A percentile compares a stretch with the other conserved stretches of the same genome.
Conservation (phyloP, 2,113 vertebrate genomes). For the Phrynosoma blainvillii region DNA sequence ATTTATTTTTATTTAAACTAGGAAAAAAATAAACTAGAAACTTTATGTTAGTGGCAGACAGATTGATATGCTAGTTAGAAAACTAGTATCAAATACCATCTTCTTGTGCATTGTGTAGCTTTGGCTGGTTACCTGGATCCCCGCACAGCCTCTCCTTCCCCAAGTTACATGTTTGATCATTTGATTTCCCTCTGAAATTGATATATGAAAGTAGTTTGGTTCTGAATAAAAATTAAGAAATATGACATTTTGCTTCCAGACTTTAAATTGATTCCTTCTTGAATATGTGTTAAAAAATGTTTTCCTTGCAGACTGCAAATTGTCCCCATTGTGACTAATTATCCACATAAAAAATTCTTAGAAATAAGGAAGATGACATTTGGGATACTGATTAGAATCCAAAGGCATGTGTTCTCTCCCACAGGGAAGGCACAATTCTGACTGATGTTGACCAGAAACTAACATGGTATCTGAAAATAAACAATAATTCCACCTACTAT, state of each 20-base stretch:
- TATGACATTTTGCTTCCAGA: slow-evolving; percentile 3
- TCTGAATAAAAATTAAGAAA: background rate
- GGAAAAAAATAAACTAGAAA: background rate
- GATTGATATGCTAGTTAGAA: background rate
- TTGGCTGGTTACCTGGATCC: background rate
- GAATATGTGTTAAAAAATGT: background rate
- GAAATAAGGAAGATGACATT: background rate
- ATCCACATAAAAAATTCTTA: background rate
- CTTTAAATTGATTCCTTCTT: slow-evolving; percentile 8
- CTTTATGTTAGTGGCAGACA: background rate
- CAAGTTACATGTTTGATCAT: background rate
- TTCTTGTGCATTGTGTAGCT: background rate
- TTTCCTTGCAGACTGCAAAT: slow-evolving; percentile 15
- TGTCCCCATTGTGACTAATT: slow-evolving; percentile 25
- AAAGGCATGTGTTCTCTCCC: background rate
- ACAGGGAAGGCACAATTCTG: background rate
- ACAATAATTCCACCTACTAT: background rate
- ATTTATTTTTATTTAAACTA: background rate
- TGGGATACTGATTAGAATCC: slow-evolving; percentile 4
- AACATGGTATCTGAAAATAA: background rate
- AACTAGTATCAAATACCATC: background rate
- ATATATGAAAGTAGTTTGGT: background rate
- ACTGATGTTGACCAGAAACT: background rate
- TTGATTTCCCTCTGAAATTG: background rate
- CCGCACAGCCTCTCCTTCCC: too few species aligned